A percentile compares a stretch with the other conserved stretches of the same genome.
Conservation (phyloP, 2,797 vertebrate species). For the Onychomys arenicola region DNA sequence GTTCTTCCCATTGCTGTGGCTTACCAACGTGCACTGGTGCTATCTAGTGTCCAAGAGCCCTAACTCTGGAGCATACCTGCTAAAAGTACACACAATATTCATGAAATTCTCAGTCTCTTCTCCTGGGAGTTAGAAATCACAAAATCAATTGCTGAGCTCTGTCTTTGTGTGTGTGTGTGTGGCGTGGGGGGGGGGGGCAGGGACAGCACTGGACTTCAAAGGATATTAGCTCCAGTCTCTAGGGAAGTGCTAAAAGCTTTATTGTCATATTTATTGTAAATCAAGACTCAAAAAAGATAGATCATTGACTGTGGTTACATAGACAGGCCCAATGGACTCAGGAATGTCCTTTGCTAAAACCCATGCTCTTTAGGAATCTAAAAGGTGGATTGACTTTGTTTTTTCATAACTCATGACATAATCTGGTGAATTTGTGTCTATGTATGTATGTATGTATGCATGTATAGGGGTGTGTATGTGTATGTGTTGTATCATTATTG, state of each 20-base stretch:
- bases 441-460: background rate
- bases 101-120: background rate
- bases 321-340: background rate
- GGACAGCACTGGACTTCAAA: background rate
- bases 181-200: too few species aligned
- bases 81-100: background rate
- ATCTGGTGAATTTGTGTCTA: background rate
- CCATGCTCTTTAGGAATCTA: background rate
- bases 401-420: constrained; percentile 18
- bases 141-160: background rate
- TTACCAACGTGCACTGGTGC: background rate
- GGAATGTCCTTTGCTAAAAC: background rate
- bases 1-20: background rate
- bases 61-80: background rate
- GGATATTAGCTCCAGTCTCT: background rate
- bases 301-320: background rate
- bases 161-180: background rate
- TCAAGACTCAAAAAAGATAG: constrained; percentile 30
- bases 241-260: background rate
- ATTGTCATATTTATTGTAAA: background rate
- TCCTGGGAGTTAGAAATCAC: background rate
- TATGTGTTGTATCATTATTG: background rate
- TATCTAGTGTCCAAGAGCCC: background rate
- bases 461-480: background rate
- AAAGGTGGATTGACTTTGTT: constrained; percentile 1